These are phyloP conservation scores for Nemotelus pantherinus DNA, from an alignment of 2,888 invertebrate genomes.

Conservation along the genomic window DNA sequence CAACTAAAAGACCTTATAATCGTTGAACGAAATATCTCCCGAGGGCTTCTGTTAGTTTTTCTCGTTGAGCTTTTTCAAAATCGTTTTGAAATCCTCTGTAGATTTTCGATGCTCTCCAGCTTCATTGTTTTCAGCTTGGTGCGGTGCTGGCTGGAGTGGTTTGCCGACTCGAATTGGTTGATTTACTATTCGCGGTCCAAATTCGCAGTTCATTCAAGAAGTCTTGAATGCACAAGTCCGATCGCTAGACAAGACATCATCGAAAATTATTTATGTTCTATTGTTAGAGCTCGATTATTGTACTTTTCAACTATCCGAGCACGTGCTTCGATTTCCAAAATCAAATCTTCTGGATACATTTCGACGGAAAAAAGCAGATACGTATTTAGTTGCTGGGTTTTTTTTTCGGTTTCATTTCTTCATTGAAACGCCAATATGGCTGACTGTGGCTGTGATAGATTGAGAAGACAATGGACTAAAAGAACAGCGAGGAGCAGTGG, in stretches of 20 bases:
- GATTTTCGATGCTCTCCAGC: background rate
- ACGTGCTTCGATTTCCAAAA: constrained; percentile 27
- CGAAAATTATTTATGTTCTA: constrained; percentile 42
- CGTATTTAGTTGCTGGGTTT: background rate
- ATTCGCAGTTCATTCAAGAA: background rate
- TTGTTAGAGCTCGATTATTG: background rate
- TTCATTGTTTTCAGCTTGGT: constrained; percentile 7
- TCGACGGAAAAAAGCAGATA: background rate
- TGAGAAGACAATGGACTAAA: constrained; percentile 23
- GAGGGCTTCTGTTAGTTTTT: constrained; percentile 49
- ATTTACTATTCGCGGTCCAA: background rate
- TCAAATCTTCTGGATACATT: background rate
- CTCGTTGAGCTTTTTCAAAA: constrained; percentile 46
- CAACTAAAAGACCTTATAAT: constrained; percentile 29
- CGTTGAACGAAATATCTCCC: constrained; percentile 42
- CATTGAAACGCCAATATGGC: constrained; percentile 13
- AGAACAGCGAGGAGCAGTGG: constrained; percentile 9
- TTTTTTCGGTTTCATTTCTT: background rate
- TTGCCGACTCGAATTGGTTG: background rate
- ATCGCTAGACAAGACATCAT: constrained; percentile 10
- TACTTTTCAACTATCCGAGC: background rate
- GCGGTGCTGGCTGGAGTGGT: background rate
- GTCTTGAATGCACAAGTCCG: constrained; percentile 14
- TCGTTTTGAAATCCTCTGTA: constrained; percentile 8
- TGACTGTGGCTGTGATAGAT: constrained; percentile 13